Evolutionary conservation across 2,888 invertebrate genomes (phyloP).

Genomic region (Theretra japonica): DNA sequence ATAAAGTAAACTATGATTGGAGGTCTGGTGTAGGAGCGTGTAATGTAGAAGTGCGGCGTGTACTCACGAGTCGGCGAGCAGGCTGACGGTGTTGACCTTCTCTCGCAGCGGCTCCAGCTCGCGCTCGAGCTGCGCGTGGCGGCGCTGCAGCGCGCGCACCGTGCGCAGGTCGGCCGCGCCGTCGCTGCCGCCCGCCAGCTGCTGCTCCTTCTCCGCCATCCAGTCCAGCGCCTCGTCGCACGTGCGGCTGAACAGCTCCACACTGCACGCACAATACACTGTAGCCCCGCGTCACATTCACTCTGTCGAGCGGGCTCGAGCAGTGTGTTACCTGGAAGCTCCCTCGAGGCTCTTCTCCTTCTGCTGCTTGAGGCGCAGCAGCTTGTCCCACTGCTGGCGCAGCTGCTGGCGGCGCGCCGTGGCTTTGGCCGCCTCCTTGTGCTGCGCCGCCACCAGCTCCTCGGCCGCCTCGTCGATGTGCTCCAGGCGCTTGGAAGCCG

Average conservation of each 20-base stretch:
- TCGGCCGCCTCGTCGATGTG: conserved; percentile 94
- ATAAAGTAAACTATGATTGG: conserved; percentile 13
- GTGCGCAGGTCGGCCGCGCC: conserved; percentile 95
- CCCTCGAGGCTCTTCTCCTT: conserved; percentile 97
- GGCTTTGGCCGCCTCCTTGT: conserved; percentile 87
- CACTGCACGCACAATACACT: conserved; percentile 80
- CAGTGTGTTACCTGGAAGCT: conserved; percentile 87
- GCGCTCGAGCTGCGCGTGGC: conserved; percentile 96
- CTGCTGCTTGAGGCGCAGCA: conserved; percentile 93
- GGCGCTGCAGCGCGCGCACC: conserved; percentile 94
- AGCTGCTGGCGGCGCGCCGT: conserved; percentile 92
- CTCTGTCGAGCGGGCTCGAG: no score
- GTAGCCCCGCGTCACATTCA: no score
- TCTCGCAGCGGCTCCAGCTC: conserved; percentile 97
- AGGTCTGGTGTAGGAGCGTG: no score
- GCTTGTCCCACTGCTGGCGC: conserved; percentile 94
- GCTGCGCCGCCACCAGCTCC: conserved; percentile 93
- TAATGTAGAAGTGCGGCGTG: no score
- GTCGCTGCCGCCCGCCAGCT: conserved; percentile 90
- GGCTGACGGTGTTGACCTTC: conserved; percentile 94
- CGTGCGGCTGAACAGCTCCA: conserved; percentile 97
- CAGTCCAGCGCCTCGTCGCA: conserved; percentile 98
- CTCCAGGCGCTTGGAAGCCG: conserved; percentile 95
- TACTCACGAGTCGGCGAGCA: conserved; percentile 92
- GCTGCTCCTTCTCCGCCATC: conserved; percentile 98